These are phyloP conservation scores for Brachypalpus laphriformis DNA, from an alignment of 2,888 invertebrate species.

Conservation along the genomic window DNA sequence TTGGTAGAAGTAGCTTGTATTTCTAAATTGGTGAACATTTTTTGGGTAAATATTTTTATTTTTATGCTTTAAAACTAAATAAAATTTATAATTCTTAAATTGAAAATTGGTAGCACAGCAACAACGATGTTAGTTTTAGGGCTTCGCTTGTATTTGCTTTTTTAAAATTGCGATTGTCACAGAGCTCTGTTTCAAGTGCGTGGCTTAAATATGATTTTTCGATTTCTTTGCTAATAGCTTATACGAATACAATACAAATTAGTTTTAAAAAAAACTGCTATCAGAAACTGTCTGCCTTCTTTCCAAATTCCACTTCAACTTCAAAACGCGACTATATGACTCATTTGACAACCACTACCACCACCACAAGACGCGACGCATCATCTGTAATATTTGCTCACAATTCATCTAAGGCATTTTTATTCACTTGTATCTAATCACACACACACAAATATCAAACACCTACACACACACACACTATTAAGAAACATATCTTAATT, in stretches of 20 bases:
- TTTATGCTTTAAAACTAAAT: neutral
- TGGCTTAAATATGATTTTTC: too few species aligned
- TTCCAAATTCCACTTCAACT: neutral
- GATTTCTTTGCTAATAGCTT: too few species aligned
- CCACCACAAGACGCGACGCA: constrained; percentile 17
- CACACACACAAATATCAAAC: constrained; percentile 13
- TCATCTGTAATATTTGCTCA: constrained; percentile 50
- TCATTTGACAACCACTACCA: too few species aligned
- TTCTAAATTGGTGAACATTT: neutral
- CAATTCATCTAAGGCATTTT: constrained; percentile 26
- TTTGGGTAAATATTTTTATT: neutral
- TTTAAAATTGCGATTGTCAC: neutral
- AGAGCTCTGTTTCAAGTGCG: too few species aligned
- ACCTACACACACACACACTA: constrained; percentile 1
- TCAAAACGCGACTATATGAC: neutral
- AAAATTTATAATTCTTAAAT: neutral
- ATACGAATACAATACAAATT: too few species aligned
- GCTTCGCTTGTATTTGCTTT: neutral
- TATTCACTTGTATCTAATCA: constrained; percentile 46
- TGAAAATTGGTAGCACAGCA: neutral
- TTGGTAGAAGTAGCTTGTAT: neutral
- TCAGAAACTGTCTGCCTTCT: neutral
- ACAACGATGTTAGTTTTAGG: neutral
- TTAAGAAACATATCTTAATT: constrained; percentile 35
- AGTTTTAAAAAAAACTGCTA: neutral